Conservation (phyloP, 2,888 invertebrate species). For the Drepanosiphum platanoidis region DNA sequence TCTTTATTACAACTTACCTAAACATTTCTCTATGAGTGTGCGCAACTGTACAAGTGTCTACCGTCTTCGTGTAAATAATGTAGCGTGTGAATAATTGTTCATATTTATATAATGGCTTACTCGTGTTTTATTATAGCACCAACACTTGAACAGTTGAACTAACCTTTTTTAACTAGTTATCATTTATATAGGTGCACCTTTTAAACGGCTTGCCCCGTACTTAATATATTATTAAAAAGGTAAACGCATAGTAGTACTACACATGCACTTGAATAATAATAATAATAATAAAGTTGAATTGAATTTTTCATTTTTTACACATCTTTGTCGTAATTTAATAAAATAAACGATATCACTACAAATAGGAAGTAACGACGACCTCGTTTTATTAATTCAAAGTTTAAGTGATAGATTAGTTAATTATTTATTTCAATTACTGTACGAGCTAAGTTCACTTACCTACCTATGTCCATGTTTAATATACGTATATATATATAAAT, state of each 20-base stretch:
- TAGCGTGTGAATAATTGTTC: not conserved
- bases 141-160: not conserved
- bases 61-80: not conserved
- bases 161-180: not conserved
- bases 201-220: not conserved
- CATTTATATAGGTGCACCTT: not conserved
- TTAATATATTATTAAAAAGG: not conserved
- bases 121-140: not conserved
- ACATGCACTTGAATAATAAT: not conserved
- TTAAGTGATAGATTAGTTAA: constrained; percentile 15
- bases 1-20: not conserved
- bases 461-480: no score
- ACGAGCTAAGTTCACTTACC: not conserved
- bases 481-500: not conserved
- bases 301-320: not conserved
- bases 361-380: not conserved
- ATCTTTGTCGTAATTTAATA: constrained; percentile 21
- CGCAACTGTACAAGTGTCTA: not conserved
- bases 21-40: not conserved
- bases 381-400: constrained; percentile 30
- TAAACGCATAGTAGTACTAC: not conserved
- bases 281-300: constrained; percentile 6
- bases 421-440: constrained; percentile 17
- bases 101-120: not conserved
- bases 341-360: not conserved